Evolutionary conservation across 2,888 invertebrate species (phyloP).

Genomic region (Meteorus cinctellus): DNA sequence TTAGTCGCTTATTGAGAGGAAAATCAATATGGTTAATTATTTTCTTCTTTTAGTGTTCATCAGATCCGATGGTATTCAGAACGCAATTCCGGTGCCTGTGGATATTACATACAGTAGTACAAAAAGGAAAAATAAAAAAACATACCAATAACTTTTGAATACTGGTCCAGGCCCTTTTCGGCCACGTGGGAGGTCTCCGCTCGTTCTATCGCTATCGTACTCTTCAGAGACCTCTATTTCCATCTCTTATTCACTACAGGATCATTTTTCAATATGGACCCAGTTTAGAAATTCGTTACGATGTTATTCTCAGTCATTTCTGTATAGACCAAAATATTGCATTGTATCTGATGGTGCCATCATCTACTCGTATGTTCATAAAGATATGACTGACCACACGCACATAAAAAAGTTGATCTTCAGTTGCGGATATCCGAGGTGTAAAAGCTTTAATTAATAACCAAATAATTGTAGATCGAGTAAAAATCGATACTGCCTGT

Average conservation of each 20-base stretch:
- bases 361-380: no score
- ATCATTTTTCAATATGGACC: constrained; percentile 71
- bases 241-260: constrained; percentile 49
- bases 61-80: not conserved
- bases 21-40: no score
- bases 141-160: constrained; percentile 34
- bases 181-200: constrained; percentile 54
- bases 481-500: no score
- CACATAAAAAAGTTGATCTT: no score
- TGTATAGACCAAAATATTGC: constrained; percentile 37
- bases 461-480: no score
- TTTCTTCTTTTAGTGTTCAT: no score
- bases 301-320: constrained; percentile 42
- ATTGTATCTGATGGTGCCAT: constrained; percentile 31
- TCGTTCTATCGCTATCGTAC: constrained; percentile 14
- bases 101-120: not conserved
- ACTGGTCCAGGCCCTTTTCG: constrained; percentile 40
- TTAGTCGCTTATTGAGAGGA: no score
- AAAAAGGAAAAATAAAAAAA: constrained; percentile 17
- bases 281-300: constrained; percentile 70
- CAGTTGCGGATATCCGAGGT: no score
- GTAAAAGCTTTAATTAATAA: no score
- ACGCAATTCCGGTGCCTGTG: not conserved
- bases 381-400: no score
- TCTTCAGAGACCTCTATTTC: not conserved